phyloP scores from a whole-genome alignment of 2,113 vertebrate genomes.

The Craseonycteris thonglongyai region DNA sequence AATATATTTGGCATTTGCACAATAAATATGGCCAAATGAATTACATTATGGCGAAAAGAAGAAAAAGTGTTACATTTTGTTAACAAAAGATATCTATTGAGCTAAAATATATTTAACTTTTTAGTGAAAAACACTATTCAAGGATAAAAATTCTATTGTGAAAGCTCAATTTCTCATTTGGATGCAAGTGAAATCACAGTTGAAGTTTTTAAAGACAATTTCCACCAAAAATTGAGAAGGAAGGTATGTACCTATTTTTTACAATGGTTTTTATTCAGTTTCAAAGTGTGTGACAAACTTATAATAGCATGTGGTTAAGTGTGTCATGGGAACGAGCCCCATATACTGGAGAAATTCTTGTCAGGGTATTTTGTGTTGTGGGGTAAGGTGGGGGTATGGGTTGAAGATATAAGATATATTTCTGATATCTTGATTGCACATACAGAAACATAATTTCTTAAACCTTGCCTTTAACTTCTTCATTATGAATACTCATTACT shows the following conservation, averaged over 20 bases:
- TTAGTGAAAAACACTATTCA: not conserved
- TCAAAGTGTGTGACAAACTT: constrained; percentile 5
- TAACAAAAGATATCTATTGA: not conserved
- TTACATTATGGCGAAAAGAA: not conserved
- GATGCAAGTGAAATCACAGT: not conserved
- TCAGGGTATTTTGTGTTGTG: not conserved
- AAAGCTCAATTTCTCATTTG: not conserved
- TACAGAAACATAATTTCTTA: not conserved
- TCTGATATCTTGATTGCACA: not conserved
- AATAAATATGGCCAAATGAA: not conserved
- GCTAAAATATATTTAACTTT: not conserved
- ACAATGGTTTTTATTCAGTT: not conserved
- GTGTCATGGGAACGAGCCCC: not conserved
- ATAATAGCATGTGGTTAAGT: not conserved
- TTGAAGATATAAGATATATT: not conserved
- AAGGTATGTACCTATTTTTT: not conserved
- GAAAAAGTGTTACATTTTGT: not conserved
- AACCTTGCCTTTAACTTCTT: not conserved
- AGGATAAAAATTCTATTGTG: not conserved
- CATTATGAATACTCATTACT: not conserved
- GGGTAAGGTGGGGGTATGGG: accelerated
- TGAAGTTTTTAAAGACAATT: not conserved
- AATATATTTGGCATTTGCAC: not conserved
- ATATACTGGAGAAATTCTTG: constrained; percentile 1
- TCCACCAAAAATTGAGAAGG: not conserved